Evolutionary conservation across 2,113 vertebrate genomes (phyloP).

Genomic region (Clarias magur): DNA sequence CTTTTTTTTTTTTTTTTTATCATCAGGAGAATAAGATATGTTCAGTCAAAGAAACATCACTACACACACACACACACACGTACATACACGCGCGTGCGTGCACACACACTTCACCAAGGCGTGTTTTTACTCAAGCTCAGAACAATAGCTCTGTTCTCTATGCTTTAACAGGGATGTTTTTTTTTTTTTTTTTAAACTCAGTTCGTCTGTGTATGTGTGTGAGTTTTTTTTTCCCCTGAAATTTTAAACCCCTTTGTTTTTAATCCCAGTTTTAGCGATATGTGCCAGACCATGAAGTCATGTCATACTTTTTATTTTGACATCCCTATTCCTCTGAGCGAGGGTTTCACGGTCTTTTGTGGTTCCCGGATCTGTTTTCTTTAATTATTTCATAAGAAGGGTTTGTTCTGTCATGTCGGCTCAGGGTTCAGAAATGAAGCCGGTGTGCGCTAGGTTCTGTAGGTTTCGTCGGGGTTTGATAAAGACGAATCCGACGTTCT

Average conservation of each 20-base stretch:
- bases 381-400: constrained; percentile 13
- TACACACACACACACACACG: constrained; percentile 33
- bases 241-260: constrained; percentile 24
- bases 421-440: background rate
- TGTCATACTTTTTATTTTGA: constrained; percentile 46
- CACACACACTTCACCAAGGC: constrained; percentile 8
- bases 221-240: background rate
- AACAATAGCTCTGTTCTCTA: constrained; percentile 45
- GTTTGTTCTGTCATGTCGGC: constrained; percentile 12
- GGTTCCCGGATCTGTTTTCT: constrained; percentile 19
- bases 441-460: background rate
- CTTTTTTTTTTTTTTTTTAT: constrained; percentile 51
- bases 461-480: background rate
- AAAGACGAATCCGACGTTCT: background rate
- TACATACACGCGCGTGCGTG: constrained; percentile 27
- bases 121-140: constrained; percentile 3
- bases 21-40: constrained; percentile 60
- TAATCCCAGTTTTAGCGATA: background rate
- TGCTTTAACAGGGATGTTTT: constrained; percentile 1
- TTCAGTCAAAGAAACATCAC: constrained; percentile 54
- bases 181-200: constrained; percentile 10
- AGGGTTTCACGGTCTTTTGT: constrained; percentile 14
- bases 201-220: background rate
- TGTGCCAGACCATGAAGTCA: constrained; percentile 37
- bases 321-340: constrained; percentile 15